Base-by-base conservation (phyloP, 2,797 vertebrate species). In the Benthosema pterotum region DNA sequence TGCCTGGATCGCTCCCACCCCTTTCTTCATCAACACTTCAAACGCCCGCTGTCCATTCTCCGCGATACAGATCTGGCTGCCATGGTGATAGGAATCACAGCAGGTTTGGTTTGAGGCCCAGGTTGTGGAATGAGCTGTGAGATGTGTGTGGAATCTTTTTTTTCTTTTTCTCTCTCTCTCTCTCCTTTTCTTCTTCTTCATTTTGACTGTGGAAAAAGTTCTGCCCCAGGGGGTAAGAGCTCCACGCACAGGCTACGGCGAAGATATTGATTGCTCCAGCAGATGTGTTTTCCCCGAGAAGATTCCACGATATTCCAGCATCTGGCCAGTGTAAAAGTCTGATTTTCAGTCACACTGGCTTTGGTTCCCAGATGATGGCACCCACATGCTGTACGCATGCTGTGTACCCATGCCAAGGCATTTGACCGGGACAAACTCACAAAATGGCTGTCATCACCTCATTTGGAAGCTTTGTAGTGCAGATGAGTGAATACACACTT, bases 271-370 rank as follows among this genome's bases (percentile, higher is more conserved):
- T 74, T 72, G 63, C 77, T 79, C 58, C 17, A 50, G 11, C 72
- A 83, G 73, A 87, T 83, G 83, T 80, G 82, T 70, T 65, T 70
- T 65, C 67, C 14, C 67, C 14, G 7, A 67, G 48, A 12, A 51
- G 15, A 47, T 7, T 11, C 54, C 16, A 1, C 6, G 60, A 68
- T 68, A 57, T 78, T 82, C 63, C 63, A 71, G 74, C 82, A 81
- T 83, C 83, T 85, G 84, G 51, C 80, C 63, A 43, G 42, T 4
- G 68, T 9, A 43, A 47, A 38, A 42, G 70, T 43, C 67, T 43
- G 3, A 42, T 52, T 80, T 38, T 47, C n/a, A 66, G 66, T 76
- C 78, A 73, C 75, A 70, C 75, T 68, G 53, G 52, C 2, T 63
- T 60, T 18, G 28, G 32, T 38, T 38, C 28, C 42, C 53, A 57